A percentile compares a stretch with the other conserved stretches of the same genome.
Conservation (phyloP, 2,888 invertebrate species). For the Pachliopta kotzebuea region DNA sequence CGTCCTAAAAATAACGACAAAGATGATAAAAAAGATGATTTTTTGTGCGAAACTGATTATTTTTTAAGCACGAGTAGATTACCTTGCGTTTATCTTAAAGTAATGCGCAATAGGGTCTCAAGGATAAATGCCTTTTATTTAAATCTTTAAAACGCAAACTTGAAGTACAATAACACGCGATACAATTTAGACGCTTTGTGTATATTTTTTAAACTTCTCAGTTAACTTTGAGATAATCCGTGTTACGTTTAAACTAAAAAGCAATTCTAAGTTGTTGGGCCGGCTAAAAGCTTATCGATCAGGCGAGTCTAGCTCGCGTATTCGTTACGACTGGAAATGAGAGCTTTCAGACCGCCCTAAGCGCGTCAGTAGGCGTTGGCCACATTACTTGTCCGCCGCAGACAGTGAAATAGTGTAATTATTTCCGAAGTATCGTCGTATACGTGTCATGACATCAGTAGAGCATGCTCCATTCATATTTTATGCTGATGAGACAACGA, state of each 20-base stretch:
- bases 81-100: constrained; percentile 8
- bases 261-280: constrained; percentile 29
- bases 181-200: background rate
- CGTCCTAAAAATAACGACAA: background rate
- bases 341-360: constrained; percentile 33
- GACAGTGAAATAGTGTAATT: constrained; percentile 25
- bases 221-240: constrained; percentile 13
- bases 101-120: constrained; percentile 23
- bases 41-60: constrained; percentile 10
- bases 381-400: constrained; percentile 13
- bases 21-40: background rate
- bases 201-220: background rate
- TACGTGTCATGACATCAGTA: constrained; percentile 21
- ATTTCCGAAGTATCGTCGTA: constrained; percentile 13
- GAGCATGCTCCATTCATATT: constrained; percentile 27
- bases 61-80: constrained; percentile 21
- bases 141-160: constrained; percentile 18
- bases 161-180: background rate
- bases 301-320: constrained; percentile 45
- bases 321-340: constrained; percentile 37
- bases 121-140: constrained; percentile 19
- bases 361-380: constrained; percentile 24
- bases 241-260: background rate
- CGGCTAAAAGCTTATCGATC: constrained; percentile 62
- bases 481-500: constrained; percentile 17